These are phyloP conservation scores for Chroicocephalus ridibundus DNA, from an alignment of 2,113 vertebrate species.

Conservation along the genomic window DNA sequence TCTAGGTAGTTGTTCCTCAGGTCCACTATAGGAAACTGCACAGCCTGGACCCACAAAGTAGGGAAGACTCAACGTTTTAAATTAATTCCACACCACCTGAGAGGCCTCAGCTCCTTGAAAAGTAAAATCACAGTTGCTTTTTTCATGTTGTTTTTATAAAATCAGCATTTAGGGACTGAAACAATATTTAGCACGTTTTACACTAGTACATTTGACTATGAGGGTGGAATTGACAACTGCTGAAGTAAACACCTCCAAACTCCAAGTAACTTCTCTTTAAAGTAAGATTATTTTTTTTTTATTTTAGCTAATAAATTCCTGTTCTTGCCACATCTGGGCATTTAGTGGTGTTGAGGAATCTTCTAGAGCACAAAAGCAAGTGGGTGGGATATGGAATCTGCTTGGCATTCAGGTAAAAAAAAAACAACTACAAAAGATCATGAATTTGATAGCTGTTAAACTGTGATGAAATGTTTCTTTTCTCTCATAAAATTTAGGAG, in stretches of 20 bases:
- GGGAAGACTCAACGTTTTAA: neutral
- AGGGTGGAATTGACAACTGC: neutral
- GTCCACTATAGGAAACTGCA: neutral
- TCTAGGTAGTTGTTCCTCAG: neutral
- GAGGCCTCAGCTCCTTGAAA: neutral
- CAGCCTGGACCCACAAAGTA: neutral
- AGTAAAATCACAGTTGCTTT: neutral
- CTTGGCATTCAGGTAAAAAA: neutral
- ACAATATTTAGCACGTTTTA: neutral
- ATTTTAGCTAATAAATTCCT: neutral
- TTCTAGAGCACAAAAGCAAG: neutral
- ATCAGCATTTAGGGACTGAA: neutral
- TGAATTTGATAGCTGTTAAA: neutral
- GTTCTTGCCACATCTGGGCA: neutral
- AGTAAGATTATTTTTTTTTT: neutral
- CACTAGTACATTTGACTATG: neutral
- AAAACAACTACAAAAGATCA: fast-evolving
- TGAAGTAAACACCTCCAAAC: neutral
- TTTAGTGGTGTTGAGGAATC: neutral
- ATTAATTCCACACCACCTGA: neutral
- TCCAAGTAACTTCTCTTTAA: neutral
- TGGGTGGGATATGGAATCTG: neutral
- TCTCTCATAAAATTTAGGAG: neutral
- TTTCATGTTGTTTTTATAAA: neutral
- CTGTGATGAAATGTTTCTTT: neutral